These are phyloP conservation scores for Halichoerus grypus DNA, from an alignment of 2,113 vertebrate genomes.

Conservation along the genomic window DNA sequence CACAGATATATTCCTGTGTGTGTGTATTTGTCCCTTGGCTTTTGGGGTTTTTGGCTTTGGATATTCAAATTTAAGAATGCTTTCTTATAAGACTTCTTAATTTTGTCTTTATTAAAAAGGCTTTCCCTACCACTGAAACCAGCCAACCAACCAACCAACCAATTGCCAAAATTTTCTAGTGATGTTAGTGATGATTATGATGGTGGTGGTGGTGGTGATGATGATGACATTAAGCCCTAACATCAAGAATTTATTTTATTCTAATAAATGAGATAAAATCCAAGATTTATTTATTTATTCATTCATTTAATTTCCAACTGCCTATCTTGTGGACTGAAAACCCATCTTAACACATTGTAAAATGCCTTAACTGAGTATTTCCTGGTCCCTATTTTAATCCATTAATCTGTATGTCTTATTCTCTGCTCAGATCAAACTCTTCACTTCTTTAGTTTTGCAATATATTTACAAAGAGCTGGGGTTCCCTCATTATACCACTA, in stretches of 20 bases:
- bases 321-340: not conserved
- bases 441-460: not conserved
- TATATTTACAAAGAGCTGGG: not conserved
- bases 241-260: constrained; percentile 20
- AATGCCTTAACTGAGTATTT: not conserved
- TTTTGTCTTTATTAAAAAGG: constrained; percentile 26
- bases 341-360: not conserved
- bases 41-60: not conserved
- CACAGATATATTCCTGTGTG: not conserved
- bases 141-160: not conserved
- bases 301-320: not conserved
- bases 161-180: not conserved
- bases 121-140: not conserved
- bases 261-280: not conserved
- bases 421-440: not conserved
- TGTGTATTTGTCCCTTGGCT: not conserved
- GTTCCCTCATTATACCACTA: not conserved
- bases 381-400: not conserved
- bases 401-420: not conserved
- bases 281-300: not conserved
- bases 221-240: not conserved
- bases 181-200: not conserved
- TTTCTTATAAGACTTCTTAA: not conserved
- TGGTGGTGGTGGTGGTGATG: not conserved
- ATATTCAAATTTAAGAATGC: not conserved